Conservation (phyloP, 2,797 vertebrate species). For the Arremon brunneinucha region DNA sequence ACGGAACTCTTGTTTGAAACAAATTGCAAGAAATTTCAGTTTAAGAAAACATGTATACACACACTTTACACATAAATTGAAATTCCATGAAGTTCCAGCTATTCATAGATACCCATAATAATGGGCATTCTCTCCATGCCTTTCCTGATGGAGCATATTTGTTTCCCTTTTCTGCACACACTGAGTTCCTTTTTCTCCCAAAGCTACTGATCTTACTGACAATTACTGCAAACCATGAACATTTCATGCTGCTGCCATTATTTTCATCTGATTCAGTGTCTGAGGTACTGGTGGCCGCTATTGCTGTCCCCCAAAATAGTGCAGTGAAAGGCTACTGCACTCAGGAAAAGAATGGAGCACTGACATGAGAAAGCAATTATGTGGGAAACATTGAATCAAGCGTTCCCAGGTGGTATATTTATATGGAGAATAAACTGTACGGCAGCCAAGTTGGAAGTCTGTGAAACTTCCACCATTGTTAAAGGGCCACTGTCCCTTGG, state of each 20-base stretch:
- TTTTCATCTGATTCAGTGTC: not conserved
- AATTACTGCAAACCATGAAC: not conserved
- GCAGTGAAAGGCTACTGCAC: not conserved
- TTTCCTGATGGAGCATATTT: not conserved
- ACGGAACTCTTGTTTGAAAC: not conserved
- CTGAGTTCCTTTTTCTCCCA: not conserved
- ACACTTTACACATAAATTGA: not conserved
- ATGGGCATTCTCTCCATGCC: not conserved
- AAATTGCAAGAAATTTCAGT: not conserved
- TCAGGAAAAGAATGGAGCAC: constrained; percentile 17
- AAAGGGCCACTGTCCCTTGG: constrained; percentile 33
- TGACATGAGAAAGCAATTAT: constrained; percentile 67
- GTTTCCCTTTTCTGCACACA: not conserved
- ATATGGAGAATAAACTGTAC: constrained; percentile 52
- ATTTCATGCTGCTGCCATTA: not conserved
- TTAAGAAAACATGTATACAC: not conserved
- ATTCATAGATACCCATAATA: not conserved
- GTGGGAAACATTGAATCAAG: constrained; percentile 52
- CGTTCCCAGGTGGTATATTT: constrained; percentile 69
- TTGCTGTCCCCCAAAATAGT: not conserved
- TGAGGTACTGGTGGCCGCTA: not conserved
- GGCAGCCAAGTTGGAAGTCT: constrained; percentile 54
- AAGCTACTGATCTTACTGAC: not conserved
- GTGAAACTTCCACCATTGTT: constrained; percentile 50
- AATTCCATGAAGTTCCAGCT: not conserved